A percentile compares a stretch with the other conserved stretches of the same genome.
These are phyloP conservation scores for Pemphigus obesinymphae DNA, from an alignment of 1,140 invertebrate species.

Conservation along the genomic window DNA sequence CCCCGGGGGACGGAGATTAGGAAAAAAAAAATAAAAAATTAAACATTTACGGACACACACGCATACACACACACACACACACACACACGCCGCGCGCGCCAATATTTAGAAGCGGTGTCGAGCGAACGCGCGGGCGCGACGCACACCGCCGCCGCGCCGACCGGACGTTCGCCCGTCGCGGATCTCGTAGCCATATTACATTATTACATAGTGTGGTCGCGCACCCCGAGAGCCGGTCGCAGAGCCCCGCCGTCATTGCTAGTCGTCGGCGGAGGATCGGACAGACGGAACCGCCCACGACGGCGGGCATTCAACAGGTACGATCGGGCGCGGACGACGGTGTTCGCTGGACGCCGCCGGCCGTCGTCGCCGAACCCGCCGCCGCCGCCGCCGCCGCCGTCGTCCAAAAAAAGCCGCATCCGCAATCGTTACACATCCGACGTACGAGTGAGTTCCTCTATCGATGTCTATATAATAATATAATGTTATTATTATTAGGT, in stretches of 20 bases:
- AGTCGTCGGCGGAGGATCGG: background rate
- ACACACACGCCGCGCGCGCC: background rate
- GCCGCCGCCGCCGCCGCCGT: background rate
- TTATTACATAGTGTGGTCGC: no score
- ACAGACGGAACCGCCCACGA: background rate
- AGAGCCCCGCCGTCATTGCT: background rate
- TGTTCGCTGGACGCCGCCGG: background rate
- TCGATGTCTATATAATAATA: no score
- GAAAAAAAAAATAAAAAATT: no score
- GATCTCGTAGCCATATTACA: no score
- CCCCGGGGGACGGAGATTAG: no score
- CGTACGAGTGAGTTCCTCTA: slow-evolving; percentile 25
- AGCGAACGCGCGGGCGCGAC: background rate
- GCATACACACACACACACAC: background rate
- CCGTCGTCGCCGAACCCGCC: background rate
- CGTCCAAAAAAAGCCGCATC: background rate
- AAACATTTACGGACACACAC: no score
- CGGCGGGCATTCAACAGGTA: slow-evolving; percentile 29
- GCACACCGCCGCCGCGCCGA: background rate
- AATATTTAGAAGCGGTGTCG: background rate
- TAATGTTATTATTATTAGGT: no score
- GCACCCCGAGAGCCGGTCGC: no score
- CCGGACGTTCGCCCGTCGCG: background rate
- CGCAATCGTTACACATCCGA: background rate
- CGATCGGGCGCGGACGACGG: slow-evolving; percentile 13